Conservation (phyloP, 2,797 vertebrate genomes). For the Adrianichthys oophorus region DNA sequence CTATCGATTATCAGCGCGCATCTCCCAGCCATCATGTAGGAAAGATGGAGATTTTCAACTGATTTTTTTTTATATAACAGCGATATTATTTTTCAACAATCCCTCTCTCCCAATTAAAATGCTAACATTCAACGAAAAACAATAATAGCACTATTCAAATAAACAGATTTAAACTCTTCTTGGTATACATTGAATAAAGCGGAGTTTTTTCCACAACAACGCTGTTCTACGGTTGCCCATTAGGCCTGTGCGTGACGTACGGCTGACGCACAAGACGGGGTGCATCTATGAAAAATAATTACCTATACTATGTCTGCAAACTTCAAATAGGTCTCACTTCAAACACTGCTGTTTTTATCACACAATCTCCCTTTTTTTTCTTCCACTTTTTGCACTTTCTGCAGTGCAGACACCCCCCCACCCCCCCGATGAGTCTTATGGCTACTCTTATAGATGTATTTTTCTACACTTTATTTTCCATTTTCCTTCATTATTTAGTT, state of each 20-base stretch:
- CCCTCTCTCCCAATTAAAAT: conserved; percentile 15
- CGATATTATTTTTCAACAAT: background rate
- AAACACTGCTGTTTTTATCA: conserved; percentile 17
- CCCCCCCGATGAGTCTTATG: too few relatives aligned
- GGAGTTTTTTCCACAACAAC: conserved; percentile 32
- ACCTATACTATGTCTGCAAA: conserved; percentile 71
- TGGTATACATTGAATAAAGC: conserved; percentile 42
- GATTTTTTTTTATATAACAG: conserved; percentile 8
- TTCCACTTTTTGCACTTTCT: too few relatives aligned
- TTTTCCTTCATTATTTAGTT: too few relatives aligned
- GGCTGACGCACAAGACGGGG: conserved; percentile 90
- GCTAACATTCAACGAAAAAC: background rate
- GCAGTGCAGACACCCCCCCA: too few relatives aligned
- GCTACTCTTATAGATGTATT: too few relatives aligned
- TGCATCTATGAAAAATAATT: conserved; percentile 89
- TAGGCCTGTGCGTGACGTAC: conserved; percentile 89
- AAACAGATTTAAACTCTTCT: conserved; percentile 42
- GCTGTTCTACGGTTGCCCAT: conserved; percentile 70
- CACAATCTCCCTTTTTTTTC: too few relatives aligned
- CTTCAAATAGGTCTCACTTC: conserved; percentile 57
- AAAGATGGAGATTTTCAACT: conserved; percentile 24
- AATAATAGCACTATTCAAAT: conserved; percentile 6
- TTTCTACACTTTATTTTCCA: too few relatives aligned
- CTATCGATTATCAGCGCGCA: conserved; percentile 73
- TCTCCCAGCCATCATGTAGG: conserved; percentile 40